Conservation (phyloP, 2,113 vertebrate genomes). For the Piprites chloris region DNA sequence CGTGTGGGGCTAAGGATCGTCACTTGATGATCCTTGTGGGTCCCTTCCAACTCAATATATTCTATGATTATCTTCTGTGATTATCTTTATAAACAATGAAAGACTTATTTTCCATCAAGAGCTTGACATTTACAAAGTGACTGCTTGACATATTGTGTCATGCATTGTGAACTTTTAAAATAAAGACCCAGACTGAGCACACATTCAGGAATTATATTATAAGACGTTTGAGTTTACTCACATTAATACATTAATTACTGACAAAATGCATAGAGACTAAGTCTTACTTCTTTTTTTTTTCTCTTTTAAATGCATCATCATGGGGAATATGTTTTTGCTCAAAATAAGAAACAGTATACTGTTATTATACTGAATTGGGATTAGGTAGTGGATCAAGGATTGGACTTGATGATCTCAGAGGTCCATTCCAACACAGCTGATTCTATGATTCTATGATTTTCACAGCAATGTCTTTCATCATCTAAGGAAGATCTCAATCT, state of each 20-base stretch:
- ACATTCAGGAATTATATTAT: background rate
- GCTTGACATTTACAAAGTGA: slow-evolving; percentile 2
- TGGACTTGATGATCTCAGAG: too few relatives aligned
- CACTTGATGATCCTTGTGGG: background rate
- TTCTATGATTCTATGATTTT: too few relatives aligned
- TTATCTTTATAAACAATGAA: background rate
- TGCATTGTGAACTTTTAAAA: background rate
- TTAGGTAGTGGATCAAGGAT: too few relatives aligned
- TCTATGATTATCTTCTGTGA: background rate
- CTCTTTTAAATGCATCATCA: background rate
- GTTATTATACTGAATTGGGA: background rate
- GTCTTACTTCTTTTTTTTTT: background rate
- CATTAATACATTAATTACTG: background rate
- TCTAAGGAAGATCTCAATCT: background rate
- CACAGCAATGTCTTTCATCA: background rate
- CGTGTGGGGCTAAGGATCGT: background rate
- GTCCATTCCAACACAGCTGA: too few relatives aligned
- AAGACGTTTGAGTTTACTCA: background rate
- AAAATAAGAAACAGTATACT: background rate
- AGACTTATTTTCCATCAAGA: slow-evolving; percentile 10
- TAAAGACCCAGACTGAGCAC: background rate
- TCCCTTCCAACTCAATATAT: background rate
- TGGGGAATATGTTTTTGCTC: background rate
- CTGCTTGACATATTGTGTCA: background rate
- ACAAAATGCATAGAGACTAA: background rate